Conservation (phyloP, 2,888 invertebrate species). For the Synergus gifuensis region DNA sequence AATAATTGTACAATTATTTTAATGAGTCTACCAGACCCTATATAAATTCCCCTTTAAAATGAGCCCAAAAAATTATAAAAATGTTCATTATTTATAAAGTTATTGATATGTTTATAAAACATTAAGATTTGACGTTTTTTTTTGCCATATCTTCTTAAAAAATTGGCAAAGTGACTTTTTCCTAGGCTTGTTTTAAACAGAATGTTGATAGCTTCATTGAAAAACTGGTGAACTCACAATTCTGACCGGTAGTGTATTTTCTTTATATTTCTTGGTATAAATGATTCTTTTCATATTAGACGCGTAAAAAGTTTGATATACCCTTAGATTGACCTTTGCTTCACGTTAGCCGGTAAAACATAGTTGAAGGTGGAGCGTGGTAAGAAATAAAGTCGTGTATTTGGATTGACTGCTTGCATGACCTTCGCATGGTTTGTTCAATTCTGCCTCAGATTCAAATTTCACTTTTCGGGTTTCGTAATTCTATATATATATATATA, state of each 20-base stretch:
- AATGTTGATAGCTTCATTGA: too few relatives aligned
- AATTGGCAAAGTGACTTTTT: too few relatives aligned
- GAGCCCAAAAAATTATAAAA: too few relatives aligned
- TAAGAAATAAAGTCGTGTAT: conserved; percentile 46
- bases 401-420: conserved; percentile 41
- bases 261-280: background rate
- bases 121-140: too few relatives aligned
- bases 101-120: too few relatives aligned
- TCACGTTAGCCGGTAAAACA: conserved; percentile 40
- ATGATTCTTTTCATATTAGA: background rate
- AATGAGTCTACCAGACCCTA: too few relatives aligned
- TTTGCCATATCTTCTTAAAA: too few relatives aligned
- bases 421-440: conserved; percentile 20
- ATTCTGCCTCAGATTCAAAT: background rate
- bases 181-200: too few relatives aligned
- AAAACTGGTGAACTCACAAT: too few relatives aligned
- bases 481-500: background rate
- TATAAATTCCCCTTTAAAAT: too few relatives aligned
- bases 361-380: conserved; percentile 41
- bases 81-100: too few relatives aligned
- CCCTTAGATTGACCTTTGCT: conserved; percentile 43
- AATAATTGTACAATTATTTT: too few relatives aligned
- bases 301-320: conserved; percentile 47
- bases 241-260: background rate
- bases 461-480: background rate